Percentiles rank a stretch among this genome's conserved stretches.
Evolutionary conservation across 1,140 invertebrate species (phyloP).

Genomic region (Phymastichus coffea): DNA sequence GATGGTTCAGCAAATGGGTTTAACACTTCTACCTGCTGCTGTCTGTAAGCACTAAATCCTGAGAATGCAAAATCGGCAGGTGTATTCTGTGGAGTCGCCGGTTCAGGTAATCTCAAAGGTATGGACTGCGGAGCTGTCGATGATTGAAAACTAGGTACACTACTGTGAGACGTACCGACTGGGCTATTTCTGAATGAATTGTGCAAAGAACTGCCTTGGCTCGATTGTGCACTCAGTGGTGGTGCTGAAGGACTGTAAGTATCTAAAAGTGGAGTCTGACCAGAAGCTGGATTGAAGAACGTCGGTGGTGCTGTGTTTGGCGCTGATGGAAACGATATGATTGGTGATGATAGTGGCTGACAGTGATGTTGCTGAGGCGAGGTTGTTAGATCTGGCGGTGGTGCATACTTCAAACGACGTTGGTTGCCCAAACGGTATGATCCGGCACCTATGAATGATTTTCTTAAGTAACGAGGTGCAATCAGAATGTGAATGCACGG

Average conservation of each 20-base stretch:
- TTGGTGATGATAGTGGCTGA: too few species aligned
- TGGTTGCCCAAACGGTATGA: conserved; percentile 52
- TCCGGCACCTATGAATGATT: conserved; percentile 34
- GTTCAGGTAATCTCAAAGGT: conserved; percentile 37
- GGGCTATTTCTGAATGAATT: conserved; percentile 42
- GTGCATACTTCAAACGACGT: conserved; percentile 50
- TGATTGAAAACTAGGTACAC: background rate
- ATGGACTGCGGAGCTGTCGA: conserved; percentile 38
- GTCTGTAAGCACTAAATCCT: conserved; percentile 27
- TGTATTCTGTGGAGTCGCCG: conserved; percentile 49
- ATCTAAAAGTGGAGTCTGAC: too few species aligned
- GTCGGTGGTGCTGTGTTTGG: conserved; percentile 13
- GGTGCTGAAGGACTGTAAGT: conserved; percentile 22
- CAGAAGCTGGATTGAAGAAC: conserved; percentile 30
- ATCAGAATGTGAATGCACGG: too few species aligned
- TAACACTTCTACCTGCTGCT: too few species aligned
- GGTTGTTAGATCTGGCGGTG: conserved; percentile 45
- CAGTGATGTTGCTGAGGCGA: background rate
- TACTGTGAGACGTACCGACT: conserved; percentile 4
- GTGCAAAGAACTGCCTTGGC: conserved; percentile 34
- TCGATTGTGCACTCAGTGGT: conserved; percentile 27
- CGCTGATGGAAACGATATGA: conserved; percentile 4
- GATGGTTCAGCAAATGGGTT: too few species aligned
- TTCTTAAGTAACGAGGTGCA: background rate
- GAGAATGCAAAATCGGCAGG: conserved; percentile 43